Evolutionary conservation across 2,113 vertebrate species (phyloP).

Genomic region (Rhodinocichla rosea): DNA sequence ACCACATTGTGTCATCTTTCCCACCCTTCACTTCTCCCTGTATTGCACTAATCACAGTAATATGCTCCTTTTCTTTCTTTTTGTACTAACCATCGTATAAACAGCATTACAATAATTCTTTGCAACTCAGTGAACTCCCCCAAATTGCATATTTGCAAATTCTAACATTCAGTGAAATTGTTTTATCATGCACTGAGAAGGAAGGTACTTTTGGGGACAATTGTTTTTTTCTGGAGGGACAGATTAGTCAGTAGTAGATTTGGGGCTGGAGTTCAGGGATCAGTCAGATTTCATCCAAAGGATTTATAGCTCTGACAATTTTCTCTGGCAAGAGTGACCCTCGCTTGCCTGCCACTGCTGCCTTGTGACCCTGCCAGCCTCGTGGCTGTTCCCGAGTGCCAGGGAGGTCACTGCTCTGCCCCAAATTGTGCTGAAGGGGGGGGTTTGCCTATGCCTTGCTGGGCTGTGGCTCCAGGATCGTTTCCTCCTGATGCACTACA

Average conservation of each 20-base stretch:
- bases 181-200: not conserved
- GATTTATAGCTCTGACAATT: not conserved
- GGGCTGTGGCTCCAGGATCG: rapidly evolving
- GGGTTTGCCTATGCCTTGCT: not conserved
- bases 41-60: not conserved
- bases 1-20: not conserved
- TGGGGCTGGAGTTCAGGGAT: not conserved
- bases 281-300: not conserved
- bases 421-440: not conserved
- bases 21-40: not conserved
- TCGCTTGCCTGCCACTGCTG: not conserved
- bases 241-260: not conserved
- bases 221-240: not conserved
- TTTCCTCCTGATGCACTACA: not conserved
- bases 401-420: not conserved
- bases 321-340: not conserved
- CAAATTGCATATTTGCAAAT: not conserved
- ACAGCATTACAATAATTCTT: not conserved
- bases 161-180: not conserved
- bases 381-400: not conserved
- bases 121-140: not conserved
- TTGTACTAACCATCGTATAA: not conserved
- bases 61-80: not conserved
- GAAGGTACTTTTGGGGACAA: not conserved
- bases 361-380: not conserved